Base-by-base conservation (phyloP, 2,888 invertebrate genomes). In the Pycnomerus fuliginosus region DNA sequence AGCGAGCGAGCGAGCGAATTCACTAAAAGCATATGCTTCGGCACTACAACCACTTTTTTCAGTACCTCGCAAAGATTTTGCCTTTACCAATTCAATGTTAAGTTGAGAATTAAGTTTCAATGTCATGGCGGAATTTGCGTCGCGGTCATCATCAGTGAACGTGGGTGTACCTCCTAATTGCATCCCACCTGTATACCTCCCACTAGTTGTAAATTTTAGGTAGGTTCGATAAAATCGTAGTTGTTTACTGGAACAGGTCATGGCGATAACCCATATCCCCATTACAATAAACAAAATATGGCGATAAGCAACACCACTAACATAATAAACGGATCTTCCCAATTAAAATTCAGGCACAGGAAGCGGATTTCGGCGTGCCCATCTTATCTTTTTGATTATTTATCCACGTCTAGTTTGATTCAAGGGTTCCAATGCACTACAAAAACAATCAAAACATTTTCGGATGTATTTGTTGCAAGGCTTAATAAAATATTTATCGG, bases 221-320 rank as follows among this genome's bases (percentile, higher is more conserved):
- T n/a, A n/a, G n/a, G n/a, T n/a, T n/a, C n/a, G n/a, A n/a, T n/a
- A n/a, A n/a, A n/a, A n/a, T n/a, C 20, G 7, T 20, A 20, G 20
- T 4, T 45, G 20, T 48, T 48, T 49, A 49, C 46, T 49, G 40
- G 49, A 45, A 45, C 49, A 49, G 49, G 49, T 49, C 49, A 46
- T 16, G 17, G 28, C 11, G 49, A 49, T 49, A 49, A 45, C 49
- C 49, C 45, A 45, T n/a, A n/a, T n/a, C n/a, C n/a, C n/a, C 41
- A 49, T 49, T 41, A 42, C 34, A 38, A 44, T 27, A 45, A 49
- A 49, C 49, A 49, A 38, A 12, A 37, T n/a, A n/a, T n/a, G 33
- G 14, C 23, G 28, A 42, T 46, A 33, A 30, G n/a, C n/a, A n/a
- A n/a, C 36, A 46, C 47, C 42, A 47, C 47, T 47, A 47, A 47